Evolutionary conservation across 2,888 invertebrate genomes (phyloP).

Genomic region (Trissonchulus latispiculum): DNA sequence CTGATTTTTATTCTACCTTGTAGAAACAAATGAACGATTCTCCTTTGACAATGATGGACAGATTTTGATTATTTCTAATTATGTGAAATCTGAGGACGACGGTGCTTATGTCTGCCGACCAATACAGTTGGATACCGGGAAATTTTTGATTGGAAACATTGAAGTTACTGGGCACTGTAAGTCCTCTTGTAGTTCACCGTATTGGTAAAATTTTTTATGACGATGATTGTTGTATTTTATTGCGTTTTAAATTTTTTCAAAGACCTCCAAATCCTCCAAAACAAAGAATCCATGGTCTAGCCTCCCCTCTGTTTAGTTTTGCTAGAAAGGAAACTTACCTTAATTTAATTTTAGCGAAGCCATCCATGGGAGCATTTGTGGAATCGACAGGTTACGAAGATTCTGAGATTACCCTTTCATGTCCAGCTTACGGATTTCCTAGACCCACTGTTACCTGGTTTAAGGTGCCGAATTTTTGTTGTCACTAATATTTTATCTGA

Average conservation of each 20-base stretch:
- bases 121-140: not conserved
- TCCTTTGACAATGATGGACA: not conserved
- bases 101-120: slow-evolving; percentile 7
- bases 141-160: not conserved
- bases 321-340: no score
- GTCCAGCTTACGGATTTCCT: not conserved
- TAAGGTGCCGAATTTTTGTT: slow-evolving; percentile 3
- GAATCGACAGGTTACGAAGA: slow-evolving; percentile 2
- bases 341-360: no score
- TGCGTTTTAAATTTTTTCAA: no score
- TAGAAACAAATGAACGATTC: no score
- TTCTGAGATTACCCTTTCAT: not conserved
- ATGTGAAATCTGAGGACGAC: not conserved
- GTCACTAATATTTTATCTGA: no score
- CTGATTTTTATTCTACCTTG: no score
- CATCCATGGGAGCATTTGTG: not conserved
- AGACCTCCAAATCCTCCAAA: no score
- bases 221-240: no score
- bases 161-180: slow-evolving; percentile 9
- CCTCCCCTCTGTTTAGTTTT: no score
- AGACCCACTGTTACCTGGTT: slow-evolving; percentile 1
- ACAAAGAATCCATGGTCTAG: no score
- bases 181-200: no score
- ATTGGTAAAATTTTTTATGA: no score
- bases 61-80: not conserved